These are phyloP conservation scores for Xanthia icteritia DNA, from an alignment of 2,888 invertebrate species.

Conservation along the genomic window DNA sequence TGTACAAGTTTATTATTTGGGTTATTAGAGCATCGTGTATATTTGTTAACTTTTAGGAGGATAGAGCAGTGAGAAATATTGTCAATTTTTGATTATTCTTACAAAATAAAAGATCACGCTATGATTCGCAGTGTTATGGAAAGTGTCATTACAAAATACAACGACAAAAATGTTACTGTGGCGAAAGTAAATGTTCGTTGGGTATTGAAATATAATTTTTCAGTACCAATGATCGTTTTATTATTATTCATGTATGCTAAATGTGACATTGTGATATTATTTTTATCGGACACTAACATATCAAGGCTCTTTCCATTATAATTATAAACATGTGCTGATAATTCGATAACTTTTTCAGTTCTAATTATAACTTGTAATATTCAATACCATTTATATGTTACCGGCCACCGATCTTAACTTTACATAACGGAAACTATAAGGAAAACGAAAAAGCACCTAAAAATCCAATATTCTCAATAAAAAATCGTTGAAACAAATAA, in stretches of 20 bases:
- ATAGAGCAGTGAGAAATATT: neutral
- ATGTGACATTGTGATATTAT: constrained; percentile 41
- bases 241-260: constrained; percentile 4
- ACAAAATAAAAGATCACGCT: neutral
- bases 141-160: neutral
- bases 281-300: constrained; percentile 45
- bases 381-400: constrained; percentile 16
- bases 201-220: neutral
- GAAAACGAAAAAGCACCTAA: constrained; percentile 36
- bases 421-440: constrained; percentile 51
- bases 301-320: constrained; percentile 33
- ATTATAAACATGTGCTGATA: constrained; percentile 26
- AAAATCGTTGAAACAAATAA: constrained; percentile 65
- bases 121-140: neutral
- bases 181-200: neutral
- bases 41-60: constrained; percentile 10
- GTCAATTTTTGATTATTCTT: neutral
- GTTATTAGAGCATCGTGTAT: constrained; percentile 41
- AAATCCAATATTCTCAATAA: constrained; percentile 56
- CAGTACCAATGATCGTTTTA: neutral
- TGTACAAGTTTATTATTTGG: constrained; percentile 33
- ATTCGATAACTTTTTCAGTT: neutral
- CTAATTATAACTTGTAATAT: constrained; percentile 30
- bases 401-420: constrained; percentile 8
- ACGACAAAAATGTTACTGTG: neutral